Evolutionary conservation across 2,797 vertebrate genomes (phyloP).

Genomic region (Aulostomus chinensis): DNA sequence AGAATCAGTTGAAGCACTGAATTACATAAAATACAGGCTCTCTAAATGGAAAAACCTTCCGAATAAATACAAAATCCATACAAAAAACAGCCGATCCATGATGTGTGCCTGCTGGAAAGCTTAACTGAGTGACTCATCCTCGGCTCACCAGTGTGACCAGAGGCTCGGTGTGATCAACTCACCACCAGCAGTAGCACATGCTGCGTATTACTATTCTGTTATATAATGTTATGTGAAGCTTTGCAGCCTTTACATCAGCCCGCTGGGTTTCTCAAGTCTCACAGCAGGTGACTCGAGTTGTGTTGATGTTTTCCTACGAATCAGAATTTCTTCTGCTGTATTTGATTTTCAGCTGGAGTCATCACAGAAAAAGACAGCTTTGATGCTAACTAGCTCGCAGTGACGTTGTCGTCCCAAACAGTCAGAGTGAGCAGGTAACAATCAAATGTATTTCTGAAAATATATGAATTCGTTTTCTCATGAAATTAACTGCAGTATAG

Average conservation of each 20-base stretch:
- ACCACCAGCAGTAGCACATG: constrained; percentile 25
- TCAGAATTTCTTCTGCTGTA: too few relatives aligned
- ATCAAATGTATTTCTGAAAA: constrained; percentile 53
- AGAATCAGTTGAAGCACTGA: too few relatives aligned
- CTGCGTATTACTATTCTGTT: constrained; percentile 18
- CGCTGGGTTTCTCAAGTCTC: constrained; percentile 23
- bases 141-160: constrained; percentile 19
- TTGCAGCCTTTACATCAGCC: constrained; percentile 15
- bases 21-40: neutral
- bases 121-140: constrained; percentile 16
- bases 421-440: constrained; percentile 40
- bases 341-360: constrained; percentile 3
- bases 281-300: constrained; percentile 31
- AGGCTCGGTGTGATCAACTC: constrained; percentile 35
- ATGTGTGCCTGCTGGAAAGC: constrained; percentile 10
- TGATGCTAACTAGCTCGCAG: constrained; percentile 7
- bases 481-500: too few relatives aligned
- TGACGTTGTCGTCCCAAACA: too few relatives aligned
- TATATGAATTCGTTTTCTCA: too few relatives aligned
- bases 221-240: constrained; percentile 30
- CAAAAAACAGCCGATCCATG: neutral
- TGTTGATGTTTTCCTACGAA: constrained; percentile 1
- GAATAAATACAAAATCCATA: neutral
- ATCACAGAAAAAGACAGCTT: constrained; percentile 31
- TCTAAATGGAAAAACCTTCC: constrained; percentile 2